phyloP scores from a whole-genome alignment of 1,140 invertebrate species.

The Neuroterus valhalla region DNA sequence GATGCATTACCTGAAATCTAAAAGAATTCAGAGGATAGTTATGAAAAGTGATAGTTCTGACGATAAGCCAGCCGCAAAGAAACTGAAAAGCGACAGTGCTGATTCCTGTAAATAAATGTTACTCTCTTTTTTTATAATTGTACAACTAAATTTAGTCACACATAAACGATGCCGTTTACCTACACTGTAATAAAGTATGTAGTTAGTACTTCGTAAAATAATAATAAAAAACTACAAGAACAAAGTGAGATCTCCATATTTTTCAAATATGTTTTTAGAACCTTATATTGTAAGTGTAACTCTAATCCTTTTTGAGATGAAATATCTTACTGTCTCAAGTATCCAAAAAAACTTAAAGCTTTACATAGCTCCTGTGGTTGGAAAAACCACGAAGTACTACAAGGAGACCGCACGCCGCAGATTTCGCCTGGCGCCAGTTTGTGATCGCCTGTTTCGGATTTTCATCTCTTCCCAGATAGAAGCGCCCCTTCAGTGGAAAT shows the following conservation, averaged over 20 bases:
- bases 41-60: constrained; percentile 64
- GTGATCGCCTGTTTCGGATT: too few species aligned
- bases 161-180: constrained; percentile 18
- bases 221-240: constrained; percentile 1
- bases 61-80: constrained; percentile 62
- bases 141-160: constrained; percentile 56
- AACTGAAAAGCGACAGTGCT: constrained; percentile 67
- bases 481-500: too few species aligned
- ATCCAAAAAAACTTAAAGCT: too few species aligned
- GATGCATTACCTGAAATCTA: constrained; percentile 66
- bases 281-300: background rate
- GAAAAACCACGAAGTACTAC: too few species aligned
- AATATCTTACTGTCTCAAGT: too few species aligned
- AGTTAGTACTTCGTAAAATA: constrained; percentile 48
- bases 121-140: constrained; percentile 62
- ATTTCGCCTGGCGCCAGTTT: too few species aligned
- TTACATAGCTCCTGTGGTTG: too few species aligned
- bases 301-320: too few species aligned
- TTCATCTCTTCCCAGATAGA: too few species aligned
- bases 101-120: constrained; percentile 75
- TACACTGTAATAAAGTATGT: constrained; percentile 44
- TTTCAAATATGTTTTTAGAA: background rate
- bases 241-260: background rate
- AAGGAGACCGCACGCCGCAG: too few species aligned
- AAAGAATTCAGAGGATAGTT: constrained; percentile 69